These are phyloP conservation scores for Montipora sp. DNA, from an alignment of 64 coral and sea anemone species.

Conservation along the genomic window DNA sequence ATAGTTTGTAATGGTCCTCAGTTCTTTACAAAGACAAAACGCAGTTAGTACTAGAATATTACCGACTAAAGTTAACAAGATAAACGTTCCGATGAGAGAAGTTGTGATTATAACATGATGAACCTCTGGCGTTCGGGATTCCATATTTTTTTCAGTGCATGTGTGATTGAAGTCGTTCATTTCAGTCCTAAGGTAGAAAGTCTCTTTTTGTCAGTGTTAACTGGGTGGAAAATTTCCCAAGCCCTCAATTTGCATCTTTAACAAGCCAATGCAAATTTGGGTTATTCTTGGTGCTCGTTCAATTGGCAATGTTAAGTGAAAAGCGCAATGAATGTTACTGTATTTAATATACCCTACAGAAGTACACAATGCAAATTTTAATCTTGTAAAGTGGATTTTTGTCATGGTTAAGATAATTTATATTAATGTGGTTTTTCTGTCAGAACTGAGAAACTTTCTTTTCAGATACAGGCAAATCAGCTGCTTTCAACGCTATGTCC, in stretches of 20 bases:
- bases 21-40: constrained; percentile 85
- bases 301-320: constrained; percentile 16
- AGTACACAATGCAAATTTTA: neutral
- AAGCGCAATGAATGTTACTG: neutral
- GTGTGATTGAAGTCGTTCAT: neutral
- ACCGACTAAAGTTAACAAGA: constrained; percentile 79
- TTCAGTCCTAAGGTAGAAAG: neutral
- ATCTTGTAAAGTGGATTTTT: neutral
- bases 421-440: neutral
- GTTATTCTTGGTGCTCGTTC: neutral
- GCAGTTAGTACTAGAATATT: constrained; percentile 80
- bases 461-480: neutral
- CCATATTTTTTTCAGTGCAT: neutral
- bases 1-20: constrained; percentile 87
- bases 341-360: neutral
- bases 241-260: constrained; percentile 12
- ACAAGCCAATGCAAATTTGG: constrained; percentile 4
- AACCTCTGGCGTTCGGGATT: neutral
- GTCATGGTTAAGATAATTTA: neutral
- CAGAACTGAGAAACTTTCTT: neutral
- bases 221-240: neutral
- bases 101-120: constrained; percentile 41
- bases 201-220: neutral
- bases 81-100: constrained; percentile 71
- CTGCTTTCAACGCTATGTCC: neutral